Evolutionary conservation across 2,888 invertebrate genomes (phyloP).

Genomic region (Troides helena): DNA sequence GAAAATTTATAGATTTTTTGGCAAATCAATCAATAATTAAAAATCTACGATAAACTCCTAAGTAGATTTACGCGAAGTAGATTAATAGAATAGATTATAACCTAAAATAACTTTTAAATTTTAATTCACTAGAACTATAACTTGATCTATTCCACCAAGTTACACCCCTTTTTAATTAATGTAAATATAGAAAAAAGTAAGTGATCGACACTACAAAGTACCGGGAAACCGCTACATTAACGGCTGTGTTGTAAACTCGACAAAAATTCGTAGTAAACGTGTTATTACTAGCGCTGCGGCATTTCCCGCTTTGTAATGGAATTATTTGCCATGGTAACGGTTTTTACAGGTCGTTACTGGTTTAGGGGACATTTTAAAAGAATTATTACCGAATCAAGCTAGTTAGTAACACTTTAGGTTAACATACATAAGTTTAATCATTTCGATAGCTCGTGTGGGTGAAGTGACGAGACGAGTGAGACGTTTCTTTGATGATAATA

Average conservation of each 20-base stretch:
- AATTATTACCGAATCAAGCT: slow-evolving; percentile 3
- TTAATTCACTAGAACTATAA: no score
- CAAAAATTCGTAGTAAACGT: slow-evolving; percentile 11
- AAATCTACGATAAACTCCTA: background rate
- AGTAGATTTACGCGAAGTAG: no score
- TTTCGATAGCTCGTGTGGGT: background rate
- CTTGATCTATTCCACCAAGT: no score
- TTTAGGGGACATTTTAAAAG: slow-evolving; percentile 12
- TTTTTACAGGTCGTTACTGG: slow-evolving; percentile 8
- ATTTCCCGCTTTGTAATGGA: slow-evolving; percentile 16
- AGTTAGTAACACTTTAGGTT: slow-evolving; percentile 3
- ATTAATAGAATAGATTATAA: no score
- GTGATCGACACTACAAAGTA: no score
- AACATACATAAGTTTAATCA: background rate
- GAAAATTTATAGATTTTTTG: background rate
- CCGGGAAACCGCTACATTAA: slow-evolving; percentile 2
- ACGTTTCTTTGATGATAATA: no score
- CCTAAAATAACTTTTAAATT: no score
- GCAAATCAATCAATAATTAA: background rate
- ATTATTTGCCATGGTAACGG: slow-evolving; percentile 8
- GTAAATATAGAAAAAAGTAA: no score
- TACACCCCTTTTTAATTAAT: no score
- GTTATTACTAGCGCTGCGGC: background rate
- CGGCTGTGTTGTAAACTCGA: background rate
- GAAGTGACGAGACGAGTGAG: no score